Conservation (phyloP, 2,113 vertebrate genomes). For the Lichenostomus cassidix region DNA sequence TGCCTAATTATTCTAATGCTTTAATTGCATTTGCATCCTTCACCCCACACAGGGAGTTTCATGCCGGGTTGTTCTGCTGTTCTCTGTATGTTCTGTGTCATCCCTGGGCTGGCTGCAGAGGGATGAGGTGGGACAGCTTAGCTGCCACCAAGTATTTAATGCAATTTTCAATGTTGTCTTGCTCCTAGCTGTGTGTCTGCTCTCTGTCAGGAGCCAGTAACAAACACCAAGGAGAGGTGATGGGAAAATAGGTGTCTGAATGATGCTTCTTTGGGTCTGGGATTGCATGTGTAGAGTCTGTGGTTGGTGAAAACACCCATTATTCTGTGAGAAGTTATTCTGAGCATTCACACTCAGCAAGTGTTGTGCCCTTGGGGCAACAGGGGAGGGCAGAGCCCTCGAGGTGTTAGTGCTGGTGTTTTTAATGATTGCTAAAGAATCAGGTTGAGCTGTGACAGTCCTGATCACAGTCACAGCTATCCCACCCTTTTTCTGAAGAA, state of each 20-base stretch:
- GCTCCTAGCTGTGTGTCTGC: neutral
- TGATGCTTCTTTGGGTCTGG: neutral
- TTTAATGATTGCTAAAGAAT: neutral
- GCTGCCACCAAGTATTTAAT: neutral
- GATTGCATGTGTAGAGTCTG: neutral
- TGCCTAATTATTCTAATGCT: neutral
- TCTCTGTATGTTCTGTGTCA: neutral
- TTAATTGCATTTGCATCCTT: conserved; percentile 44
- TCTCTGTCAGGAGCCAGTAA: neutral
- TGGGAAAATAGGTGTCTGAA: neutral
- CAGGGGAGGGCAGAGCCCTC: neutral
- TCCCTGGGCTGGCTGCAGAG: neutral
- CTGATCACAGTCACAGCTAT: neutral
- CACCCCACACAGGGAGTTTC: neutral
- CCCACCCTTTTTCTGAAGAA: neutral
- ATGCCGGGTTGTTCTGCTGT: neutral
- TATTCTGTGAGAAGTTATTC: neutral
- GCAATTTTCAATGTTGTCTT: neutral
- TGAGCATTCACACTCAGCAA: neutral
- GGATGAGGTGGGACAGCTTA: neutral
- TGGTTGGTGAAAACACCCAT: neutral
- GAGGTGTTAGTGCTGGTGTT: neutral
- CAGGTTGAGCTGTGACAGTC: neutral
- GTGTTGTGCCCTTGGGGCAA: neutral
- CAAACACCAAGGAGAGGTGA: neutral